Evolutionary conservation across 2,888 invertebrate genomes (phyloP).

Genomic region (Amphimallon solstitiale): DNA sequence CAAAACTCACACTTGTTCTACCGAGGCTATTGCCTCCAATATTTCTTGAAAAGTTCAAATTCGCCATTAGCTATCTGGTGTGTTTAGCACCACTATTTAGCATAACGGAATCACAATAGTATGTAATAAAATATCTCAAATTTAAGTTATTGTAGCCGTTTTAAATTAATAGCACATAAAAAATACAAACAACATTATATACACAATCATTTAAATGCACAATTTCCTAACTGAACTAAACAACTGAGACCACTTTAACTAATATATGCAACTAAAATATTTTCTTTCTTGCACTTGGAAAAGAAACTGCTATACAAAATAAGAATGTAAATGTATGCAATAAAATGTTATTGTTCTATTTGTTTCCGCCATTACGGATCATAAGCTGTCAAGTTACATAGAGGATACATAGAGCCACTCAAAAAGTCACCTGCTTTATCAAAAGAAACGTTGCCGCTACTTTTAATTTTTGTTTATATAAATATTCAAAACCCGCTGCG

Average conservation of each 20-base stretch:
- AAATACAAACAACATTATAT: conserved; percentile 56
- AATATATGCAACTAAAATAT: conserved; percentile 38
- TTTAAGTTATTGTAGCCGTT: conserved; percentile 38
- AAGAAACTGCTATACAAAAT: conserved; percentile 53
- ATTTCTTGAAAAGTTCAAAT: conserved; percentile 92
- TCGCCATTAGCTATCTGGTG: conserved; percentile 82
- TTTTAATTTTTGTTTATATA: conserved; percentile 12
- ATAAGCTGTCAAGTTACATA: conserved; percentile 40
- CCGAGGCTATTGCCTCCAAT: conserved; percentile 81
- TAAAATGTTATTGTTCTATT: conserved; percentile 63
- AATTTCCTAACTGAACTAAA: conserved; percentile 44
- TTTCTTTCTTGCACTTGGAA: conserved; percentile 41
- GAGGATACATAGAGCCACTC: too few relatives aligned
- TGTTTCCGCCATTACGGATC: conserved; percentile 61
- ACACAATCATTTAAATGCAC: conserved; percentile 54
- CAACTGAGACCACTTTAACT: conserved; percentile 47
- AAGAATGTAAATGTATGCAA: conserved; percentile 54
- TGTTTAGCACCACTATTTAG: conserved; percentile 54
- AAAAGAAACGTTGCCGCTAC: conserved; percentile 17
- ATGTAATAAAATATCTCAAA: conserved; percentile 26
- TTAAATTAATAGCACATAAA: conserved; percentile 53
- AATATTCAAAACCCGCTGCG: background rate
- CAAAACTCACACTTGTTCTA: conserved; percentile 73
- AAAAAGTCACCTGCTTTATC: conserved; percentile 18
- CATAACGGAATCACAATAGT: conserved; percentile 56